Percentiles rank a stretch among this genome's conserved stretches.
Evolutionary conservation across 2,113 vertebrate genomes (phyloP).

Genomic region (Actenoides hombroni): DNA sequence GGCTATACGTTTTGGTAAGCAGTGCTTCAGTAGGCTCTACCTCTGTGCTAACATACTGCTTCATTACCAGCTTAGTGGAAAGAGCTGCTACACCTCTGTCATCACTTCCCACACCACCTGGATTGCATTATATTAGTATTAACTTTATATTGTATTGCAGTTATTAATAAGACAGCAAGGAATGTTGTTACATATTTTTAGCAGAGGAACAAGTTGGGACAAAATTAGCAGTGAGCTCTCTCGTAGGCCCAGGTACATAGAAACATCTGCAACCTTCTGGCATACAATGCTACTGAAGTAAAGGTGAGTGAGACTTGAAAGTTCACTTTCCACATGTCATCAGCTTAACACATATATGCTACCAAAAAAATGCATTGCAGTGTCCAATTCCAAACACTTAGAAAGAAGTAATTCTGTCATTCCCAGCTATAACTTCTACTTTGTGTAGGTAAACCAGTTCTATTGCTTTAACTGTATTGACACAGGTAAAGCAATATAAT

Average conservation of each 20-base stretch:
- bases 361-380: background rate
- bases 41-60: background rate
- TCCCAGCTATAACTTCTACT: background rate
- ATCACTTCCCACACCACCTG: constrained; percentile 32
- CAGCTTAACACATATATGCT: background rate
- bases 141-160: constrained; percentile 32
- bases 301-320: background rate
- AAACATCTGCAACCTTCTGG: constrained; percentile 22
- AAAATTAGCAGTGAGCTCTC: background rate
- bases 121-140: constrained; percentile 11
- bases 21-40: background rate
- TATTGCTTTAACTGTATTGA: background rate
- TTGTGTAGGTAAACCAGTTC: background rate
- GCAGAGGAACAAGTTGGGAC: constrained; percentile 22
- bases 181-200: constrained; percentile 50
- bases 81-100: background rate
- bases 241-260: background rate
- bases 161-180: constrained; percentile 41
- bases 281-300: background rate
- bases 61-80: background rate
- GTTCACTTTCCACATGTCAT: background rate
- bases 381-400: background rate
- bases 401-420: background rate
- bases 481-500: background rate
- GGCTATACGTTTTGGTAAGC: background rate